Evolutionary conservation across 2,797 vertebrate species (phyloP).

Genomic region (Crenuchus spilurus): DNA sequence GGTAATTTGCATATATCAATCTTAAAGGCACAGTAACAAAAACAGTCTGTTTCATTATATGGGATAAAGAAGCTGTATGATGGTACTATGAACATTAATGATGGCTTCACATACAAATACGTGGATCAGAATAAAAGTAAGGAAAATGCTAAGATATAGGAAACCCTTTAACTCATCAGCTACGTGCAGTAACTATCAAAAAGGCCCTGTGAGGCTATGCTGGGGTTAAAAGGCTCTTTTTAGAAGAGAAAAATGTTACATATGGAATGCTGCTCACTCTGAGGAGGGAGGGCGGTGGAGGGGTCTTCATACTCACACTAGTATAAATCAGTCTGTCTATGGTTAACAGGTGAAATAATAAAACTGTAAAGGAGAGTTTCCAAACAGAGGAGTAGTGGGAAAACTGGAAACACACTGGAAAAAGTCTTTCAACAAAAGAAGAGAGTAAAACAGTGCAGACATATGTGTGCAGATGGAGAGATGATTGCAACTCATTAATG

Average conservation of each 20-base stretch:
- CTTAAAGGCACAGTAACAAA: no score
- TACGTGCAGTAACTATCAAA: slow-evolving; percentile 4
- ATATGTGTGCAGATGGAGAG: slow-evolving; percentile 28
- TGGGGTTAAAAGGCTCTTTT: slow-evolving; percentile 40
- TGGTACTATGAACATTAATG: no score
- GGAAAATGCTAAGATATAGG: neutral
- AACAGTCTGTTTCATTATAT: no score
- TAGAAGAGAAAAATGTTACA: slow-evolving; percentile 32
- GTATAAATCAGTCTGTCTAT: slow-evolving; percentile 65
- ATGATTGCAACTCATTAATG: neutral
- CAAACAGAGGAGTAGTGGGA: slow-evolving; percentile 34
- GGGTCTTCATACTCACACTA: slow-evolving; percentile 35
- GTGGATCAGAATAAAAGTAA: no score
- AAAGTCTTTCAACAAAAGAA: slow-evolving; percentile 47
- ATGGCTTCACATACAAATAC: no score
- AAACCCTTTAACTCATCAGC: slow-evolving; percentile 27
- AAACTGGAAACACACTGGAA: slow-evolving; percentile 60
- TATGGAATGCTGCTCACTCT: slow-evolving; percentile 40
- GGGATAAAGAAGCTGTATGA: no score
- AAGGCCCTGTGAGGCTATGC: slow-evolving; percentile 26
- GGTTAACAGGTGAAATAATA: slow-evolving; percentile 72
- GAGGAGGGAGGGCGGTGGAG: slow-evolving; percentile 15
- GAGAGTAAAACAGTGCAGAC: slow-evolving; percentile 24
- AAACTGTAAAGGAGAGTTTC: slow-evolving; percentile 54
- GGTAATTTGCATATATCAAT: neutral